Evolutionary conservation across 2,113 vertebrate species (phyloP), one percentile per base, ranked within the genome.

Genomic region (Cyanoliseus patagonus): DNA sequence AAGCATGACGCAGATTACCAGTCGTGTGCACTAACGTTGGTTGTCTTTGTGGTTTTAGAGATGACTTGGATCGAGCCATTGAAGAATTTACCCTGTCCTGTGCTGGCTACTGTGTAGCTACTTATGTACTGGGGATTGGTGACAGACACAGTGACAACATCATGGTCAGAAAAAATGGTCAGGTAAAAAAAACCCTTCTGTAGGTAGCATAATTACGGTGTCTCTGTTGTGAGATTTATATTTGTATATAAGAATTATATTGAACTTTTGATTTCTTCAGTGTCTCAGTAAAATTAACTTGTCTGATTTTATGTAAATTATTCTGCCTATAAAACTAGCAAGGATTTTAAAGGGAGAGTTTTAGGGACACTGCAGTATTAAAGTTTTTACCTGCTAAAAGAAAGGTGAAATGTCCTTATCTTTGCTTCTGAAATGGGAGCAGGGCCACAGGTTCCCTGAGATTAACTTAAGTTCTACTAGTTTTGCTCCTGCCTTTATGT

Each of bases 101-200:
- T 95, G 99, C 99, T 96, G 99, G 99, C 98, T 99, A 99, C 99
- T 99, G 99, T 98, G 99, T 99, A 98, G 99, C 99, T 97, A 99
- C 99, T 17, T 99, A 99, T 1, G 99, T 99, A 30, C 97, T 99
- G 88, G 99, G 99, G 41, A 99, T 99, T 49, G 99, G 99, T 87
- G 99, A 99, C 98, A 98, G 99, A 67, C 99, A 99, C 96, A 99
- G 99, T 66, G 99, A 99, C 98, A 99, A 99, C 94, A 99, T 99
- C 97, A 99, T 99, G 99, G 99, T 99, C 94, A 98, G 99, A 94
- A 99, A 99, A 98, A 99, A 98, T 0, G 99, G 99, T 59, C 99
- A 99, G 99, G 99, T 99, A 87, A 88, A 87, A 86, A 97, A 94
- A 82, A 20, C 33, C 44, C 24, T 66, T 46, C 33, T 35, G 4